Conservation (phyloP, 2,888 invertebrate species). For the Melanargia galathea region DNA sequence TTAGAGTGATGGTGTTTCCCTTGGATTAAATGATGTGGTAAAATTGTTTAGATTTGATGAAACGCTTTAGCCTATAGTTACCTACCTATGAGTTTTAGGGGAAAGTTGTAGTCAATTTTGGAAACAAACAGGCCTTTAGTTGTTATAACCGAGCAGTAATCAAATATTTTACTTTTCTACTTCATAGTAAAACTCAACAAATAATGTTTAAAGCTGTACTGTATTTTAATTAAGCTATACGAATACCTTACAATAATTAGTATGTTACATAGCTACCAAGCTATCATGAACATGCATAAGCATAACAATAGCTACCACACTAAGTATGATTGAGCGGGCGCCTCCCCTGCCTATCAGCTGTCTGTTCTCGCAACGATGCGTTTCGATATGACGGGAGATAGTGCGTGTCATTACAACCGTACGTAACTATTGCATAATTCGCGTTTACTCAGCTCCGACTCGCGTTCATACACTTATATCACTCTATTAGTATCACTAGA, state of each 20-base stretch:
- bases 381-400: conserved; percentile 72
- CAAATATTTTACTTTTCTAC: neutral
- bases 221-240: neutral
- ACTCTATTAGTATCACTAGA: conserved; percentile 55
- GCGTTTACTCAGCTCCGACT: conserved; percentile 53
- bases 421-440: conserved; percentile 69
- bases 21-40: neutral
- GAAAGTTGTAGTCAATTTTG: neutral
- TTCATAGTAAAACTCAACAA: neutral
- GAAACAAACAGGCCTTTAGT: too few species aligned
- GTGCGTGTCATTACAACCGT: conserved; percentile 63
- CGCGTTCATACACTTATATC: conserved; percentile 57
- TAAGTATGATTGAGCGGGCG: conserved; percentile 28
- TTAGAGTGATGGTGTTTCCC: neutral
- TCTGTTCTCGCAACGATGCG: conserved; percentile 66
- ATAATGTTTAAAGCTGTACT: neutral
- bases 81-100: neutral
- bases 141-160: too few species aligned
- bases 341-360: conserved; percentile 61
- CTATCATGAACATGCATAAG: conserved; percentile 10
- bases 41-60: neutral
- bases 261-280: conserved; percentile 19
- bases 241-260: neutral
- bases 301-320: conserved; percentile 14
- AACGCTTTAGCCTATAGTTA: neutral